Percentiles rank a stretch among this genome's conserved stretches.
Conservation (phyloP, 2,888 invertebrate species). For the Latheticus oryzae region DNA sequence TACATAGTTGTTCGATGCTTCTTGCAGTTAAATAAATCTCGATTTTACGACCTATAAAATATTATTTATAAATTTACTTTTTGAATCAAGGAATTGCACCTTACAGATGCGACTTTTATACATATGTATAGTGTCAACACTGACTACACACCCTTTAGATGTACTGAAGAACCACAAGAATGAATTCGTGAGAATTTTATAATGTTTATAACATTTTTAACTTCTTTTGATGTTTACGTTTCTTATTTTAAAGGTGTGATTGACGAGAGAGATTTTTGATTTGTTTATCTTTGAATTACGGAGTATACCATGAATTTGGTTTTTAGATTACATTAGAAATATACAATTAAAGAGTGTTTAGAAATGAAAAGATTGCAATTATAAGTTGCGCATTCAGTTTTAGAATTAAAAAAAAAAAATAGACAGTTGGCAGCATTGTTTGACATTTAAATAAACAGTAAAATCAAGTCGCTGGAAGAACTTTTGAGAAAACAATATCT, state of each 20-base stretch:
- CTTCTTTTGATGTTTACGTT: constrained; percentile 43
- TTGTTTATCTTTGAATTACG: constrained; percentile 45
- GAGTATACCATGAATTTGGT: constrained; percentile 41
- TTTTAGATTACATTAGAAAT: constrained; percentile 40
- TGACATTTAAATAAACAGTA: no score
- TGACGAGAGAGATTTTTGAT: constrained; percentile 47
- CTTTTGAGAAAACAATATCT: no score
- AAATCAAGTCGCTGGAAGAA: no score
- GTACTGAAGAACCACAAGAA: constrained; percentile 33
- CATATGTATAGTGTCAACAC: constrained; percentile 39
- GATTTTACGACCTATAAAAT: constrained; percentile 53
- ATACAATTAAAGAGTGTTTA: constrained; percentile 40
- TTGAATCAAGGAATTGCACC: constrained; percentile 47
- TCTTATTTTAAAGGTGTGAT: constrained; percentile 47
- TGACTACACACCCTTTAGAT: constrained; percentile 13
- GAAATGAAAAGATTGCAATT: no score
- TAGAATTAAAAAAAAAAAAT: no score
- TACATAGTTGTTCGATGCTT: constrained; percentile 42
- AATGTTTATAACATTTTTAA: constrained; percentile 44
- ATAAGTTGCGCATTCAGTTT: no score
- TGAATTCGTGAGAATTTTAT: constrained; percentile 45
- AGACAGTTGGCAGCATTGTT: no score
- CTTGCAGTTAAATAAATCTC: constrained; percentile 48
- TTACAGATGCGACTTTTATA: constrained; percentile 47
- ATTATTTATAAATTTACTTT: constrained; percentile 53